These are phyloP conservation scores for Bradysia coprophila DNA, from an alignment of 1,140 invertebrate genomes.

Conservation along the genomic window DNA sequence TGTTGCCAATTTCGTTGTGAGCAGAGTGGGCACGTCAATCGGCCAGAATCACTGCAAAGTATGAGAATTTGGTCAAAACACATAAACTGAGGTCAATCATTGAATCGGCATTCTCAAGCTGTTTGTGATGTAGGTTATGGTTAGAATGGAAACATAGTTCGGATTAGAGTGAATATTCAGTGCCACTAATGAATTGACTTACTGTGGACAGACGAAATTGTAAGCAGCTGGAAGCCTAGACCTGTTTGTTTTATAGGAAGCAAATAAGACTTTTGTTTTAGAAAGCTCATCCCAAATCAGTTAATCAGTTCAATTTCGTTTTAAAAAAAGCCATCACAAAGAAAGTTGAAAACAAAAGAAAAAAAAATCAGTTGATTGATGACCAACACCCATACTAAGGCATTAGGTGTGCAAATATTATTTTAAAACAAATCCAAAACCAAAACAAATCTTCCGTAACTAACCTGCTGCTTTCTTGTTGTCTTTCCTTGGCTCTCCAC, in stretches of 20 bases:
- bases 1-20: constrained; percentile 76
- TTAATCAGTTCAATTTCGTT: background rate
- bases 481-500: constrained; percentile 49
- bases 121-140: background rate
- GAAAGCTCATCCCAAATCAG: background rate
- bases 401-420: too few species aligned
- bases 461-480: constrained; percentile 23
- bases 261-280: background rate
- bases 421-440: too few species aligned
- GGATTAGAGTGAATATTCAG: background rate
- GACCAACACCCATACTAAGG: too few species aligned
- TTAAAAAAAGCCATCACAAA: background rate
- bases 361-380: too few species aligned
- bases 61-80: background rate
- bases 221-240: constrained; percentile 37
- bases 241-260: constrained; percentile 23
- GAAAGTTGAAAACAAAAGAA: background rate
- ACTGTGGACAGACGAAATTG: constrained; percentile 45
- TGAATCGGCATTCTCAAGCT: background rate
- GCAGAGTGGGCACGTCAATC: constrained; percentile 60
- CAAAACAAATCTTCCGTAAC: too few species aligned
- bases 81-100: background rate
- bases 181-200: constrained; percentile 26
- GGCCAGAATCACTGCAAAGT: constrained; percentile 44
- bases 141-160: background rate